Percentiles rank a stretch among this genome's conserved stretches.
Conservation (phyloP, 1,140 invertebrate species). For the Centruroides vittatus region DNA sequence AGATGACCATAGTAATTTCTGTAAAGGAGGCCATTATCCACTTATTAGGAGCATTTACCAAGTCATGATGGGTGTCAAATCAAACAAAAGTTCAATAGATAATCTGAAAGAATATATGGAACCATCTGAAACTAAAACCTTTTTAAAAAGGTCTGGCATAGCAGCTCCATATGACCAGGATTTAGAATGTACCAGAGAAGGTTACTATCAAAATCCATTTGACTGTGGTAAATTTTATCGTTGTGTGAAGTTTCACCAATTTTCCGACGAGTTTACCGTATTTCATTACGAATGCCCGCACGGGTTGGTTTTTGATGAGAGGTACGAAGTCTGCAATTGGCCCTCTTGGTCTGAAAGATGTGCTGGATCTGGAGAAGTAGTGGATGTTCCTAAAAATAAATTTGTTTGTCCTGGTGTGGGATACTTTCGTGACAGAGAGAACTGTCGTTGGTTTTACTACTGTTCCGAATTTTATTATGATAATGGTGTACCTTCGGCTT, state of each 20-base stretch:
- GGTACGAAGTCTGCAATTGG: slow-evolving; percentile 54
- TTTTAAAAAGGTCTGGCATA: slow-evolving; percentile 48
- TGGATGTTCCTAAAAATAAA: slow-evolving; percentile 45
- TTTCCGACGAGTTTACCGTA: slow-evolving; percentile 53
- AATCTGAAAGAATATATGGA: slow-evolving; percentile 6
- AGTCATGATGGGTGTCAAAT: not conserved
- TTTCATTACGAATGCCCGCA: slow-evolving; percentile 69
- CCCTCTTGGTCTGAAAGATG: slow-evolving; percentile 41
- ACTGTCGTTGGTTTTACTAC: slow-evolving; percentile 73
- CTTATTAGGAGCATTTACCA: slow-evolving; percentile 9
- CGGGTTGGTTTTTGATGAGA: slow-evolving; percentile 58
- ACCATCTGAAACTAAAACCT: slow-evolving; percentile 1
- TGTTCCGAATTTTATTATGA: slow-evolving; percentile 50
- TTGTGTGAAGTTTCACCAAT: slow-evolving; percentile 65
- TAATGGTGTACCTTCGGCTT: slow-evolving; percentile 45
- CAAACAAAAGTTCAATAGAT: not conserved
- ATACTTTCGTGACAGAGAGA: slow-evolving; percentile 63
- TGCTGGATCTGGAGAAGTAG: slow-evolving; percentile 40
- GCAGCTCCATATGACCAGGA: slow-evolving; percentile 22
- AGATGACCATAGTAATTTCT: slow-evolving; percentile 25
- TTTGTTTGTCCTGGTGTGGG: slow-evolving; percentile 35
- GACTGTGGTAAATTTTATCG: slow-evolving; percentile 66
- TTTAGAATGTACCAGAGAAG: slow-evolving; percentile 57
- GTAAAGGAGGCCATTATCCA: slow-evolving; percentile 20
- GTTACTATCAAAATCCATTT: slow-evolving; percentile 61